Conservation (phyloP, 2,113 vertebrate genomes). For the Nanger granti region DNA sequence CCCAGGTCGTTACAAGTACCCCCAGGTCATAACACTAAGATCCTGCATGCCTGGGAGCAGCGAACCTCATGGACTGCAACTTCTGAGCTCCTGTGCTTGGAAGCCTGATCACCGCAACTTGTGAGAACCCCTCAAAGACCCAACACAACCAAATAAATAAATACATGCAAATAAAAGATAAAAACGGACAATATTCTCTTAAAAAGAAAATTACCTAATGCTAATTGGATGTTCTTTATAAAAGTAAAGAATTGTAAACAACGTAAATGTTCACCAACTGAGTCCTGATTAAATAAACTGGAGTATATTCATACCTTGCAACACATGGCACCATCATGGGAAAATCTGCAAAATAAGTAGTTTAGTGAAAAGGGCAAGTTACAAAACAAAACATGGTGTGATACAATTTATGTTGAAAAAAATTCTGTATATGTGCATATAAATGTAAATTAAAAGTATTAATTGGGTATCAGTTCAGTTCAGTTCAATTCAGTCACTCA, state of each 20-base stretch:
- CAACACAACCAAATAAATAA: not conserved
- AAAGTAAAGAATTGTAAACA: not conserved
- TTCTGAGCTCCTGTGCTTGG: not conserved
- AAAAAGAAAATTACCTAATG: not conserved
- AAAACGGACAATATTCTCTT: not conserved
- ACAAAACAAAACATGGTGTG: not conserved
- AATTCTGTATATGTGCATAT: not conserved
- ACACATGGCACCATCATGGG: not conserved
- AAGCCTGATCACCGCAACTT: not conserved
- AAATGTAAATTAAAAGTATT: not conserved
- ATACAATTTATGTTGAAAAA: not conserved
- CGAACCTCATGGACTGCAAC: accelerated
- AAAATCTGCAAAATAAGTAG: not conserved
- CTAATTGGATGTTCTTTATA: not conserved
- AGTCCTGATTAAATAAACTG: not conserved
- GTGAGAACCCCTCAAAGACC: not conserved
- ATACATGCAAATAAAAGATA: not conserved
- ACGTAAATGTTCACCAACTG: not conserved
- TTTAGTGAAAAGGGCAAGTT: not conserved
- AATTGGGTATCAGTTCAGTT: not conserved
- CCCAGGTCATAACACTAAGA: not conserved
- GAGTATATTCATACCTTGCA: not conserved
- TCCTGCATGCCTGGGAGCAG: accelerated
- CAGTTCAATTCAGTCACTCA: too few relatives aligned
- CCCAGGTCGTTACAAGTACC: not conserved